Conservation (phyloP, 2,113 vertebrate species). For the Rhinoderma darwinii region DNA sequence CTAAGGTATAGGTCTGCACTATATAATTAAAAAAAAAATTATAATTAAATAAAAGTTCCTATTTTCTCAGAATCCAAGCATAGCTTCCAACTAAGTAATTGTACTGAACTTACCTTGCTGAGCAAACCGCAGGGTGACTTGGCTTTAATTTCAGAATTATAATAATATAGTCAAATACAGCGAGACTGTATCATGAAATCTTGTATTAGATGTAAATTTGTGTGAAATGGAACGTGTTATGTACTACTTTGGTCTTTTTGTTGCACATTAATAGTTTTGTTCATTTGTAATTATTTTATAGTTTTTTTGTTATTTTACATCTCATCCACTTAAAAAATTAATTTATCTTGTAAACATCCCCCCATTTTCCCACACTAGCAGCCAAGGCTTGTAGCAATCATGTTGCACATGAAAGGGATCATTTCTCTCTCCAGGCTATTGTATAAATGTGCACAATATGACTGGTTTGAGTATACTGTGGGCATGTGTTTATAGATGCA, state of each 20-base stretch:
- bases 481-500: slow-evolving; percentile 44
- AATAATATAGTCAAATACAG: not conserved
- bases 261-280: slow-evolving; percentile 1
- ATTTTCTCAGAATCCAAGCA: too few species aligned
- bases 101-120: not conserved
- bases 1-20: too few species aligned
- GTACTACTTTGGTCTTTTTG: not conserved
- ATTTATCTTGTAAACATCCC: slow-evolving; percentile 32
- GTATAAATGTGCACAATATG: slow-evolving; percentile 55
- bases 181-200: not conserved
- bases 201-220: not conserved
- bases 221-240: not conserved
- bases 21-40: too few species aligned
- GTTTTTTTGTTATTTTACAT: slow-evolving; percentile 34
- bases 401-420: slow-evolving; percentile 55
- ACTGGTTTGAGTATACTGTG: slow-evolving; percentile 32
- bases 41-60: too few species aligned
- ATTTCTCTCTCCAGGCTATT: slow-evolving; percentile 51
- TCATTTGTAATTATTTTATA: slow-evolving; percentile 25
- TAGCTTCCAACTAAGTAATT: not conserved
- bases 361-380: slow-evolving; percentile 42
- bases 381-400: slow-evolving; percentile 53
- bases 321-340: slow-evolving; percentile 53
- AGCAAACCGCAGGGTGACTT: not conserved
- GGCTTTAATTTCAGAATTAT: not conserved